Percentiles rank a stretch among this genome's conserved stretches.
These are phyloP conservation scores for Rhopilema esculentum DNA, from an alignment of 30 jellyfish, hydroid and myxozoan genomes.

Conservation along the genomic window DNA sequence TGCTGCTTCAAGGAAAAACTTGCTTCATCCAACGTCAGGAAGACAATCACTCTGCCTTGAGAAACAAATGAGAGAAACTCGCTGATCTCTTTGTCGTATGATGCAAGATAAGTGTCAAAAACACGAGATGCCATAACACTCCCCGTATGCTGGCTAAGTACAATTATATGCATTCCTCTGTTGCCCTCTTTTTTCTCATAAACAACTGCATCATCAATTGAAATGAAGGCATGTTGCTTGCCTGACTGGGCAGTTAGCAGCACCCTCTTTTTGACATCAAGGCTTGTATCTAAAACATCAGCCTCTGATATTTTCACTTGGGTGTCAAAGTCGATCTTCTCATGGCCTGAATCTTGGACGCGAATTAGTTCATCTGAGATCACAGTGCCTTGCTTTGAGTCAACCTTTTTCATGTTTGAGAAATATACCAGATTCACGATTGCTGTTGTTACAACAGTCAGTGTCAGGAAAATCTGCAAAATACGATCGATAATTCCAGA, in stretches of 20 bases:
- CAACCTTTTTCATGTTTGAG: not conserved
- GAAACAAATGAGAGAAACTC: conserved; percentile 62
- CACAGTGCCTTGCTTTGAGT: not conserved
- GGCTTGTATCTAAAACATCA: not conserved
- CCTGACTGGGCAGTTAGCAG: conserved; percentile 78
- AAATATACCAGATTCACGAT: not conserved
- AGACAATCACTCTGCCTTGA: conserved; percentile 86
- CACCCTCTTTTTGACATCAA: not conserved
- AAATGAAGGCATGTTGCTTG: conserved; percentile 68
- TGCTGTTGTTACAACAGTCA: not conserved
- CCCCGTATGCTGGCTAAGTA: conserved; percentile 83
- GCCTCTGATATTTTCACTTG: not conserved
- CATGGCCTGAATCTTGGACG: not conserved
- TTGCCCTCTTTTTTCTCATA: conserved; percentile 65
- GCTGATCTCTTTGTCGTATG: conserved; percentile 82
- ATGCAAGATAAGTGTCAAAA: conserved; percentile 73
- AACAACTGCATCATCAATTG: conserved; percentile 76
- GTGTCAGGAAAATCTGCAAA: not conserved
- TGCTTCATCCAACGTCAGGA: conserved; percentile 85
- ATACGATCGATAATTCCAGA: not conserved
- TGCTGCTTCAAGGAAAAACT: conserved; percentile 60
- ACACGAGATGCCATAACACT: conserved; percentile 72
- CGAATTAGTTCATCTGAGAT: not conserved
- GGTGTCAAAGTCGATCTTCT: not conserved
- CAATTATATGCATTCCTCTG: conserved; percentile 91